Conservation (phyloP, 2,113 vertebrate species). For the Cnemophilus loriae region DNA sequence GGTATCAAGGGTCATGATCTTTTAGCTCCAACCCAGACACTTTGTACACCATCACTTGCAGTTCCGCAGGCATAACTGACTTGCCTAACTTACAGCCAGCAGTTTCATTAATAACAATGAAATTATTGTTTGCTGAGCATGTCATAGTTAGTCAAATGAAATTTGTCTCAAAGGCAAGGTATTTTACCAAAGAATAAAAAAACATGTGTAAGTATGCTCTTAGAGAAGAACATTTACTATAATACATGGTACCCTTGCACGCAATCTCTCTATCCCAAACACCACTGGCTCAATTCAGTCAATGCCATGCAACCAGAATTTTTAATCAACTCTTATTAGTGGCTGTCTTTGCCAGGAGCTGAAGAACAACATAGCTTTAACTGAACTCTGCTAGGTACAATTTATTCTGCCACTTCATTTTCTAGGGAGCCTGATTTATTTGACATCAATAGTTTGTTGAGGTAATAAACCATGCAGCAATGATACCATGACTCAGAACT, state of each 20-base stretch:
- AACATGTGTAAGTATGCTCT: background rate
- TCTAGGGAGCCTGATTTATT: slow-evolving; percentile 34
- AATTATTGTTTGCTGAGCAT: background rate
- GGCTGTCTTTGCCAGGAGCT: background rate
- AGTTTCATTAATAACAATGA: background rate
- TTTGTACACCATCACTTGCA: background rate
- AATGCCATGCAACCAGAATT: background rate
- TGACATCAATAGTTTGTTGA: slow-evolving; percentile 56
- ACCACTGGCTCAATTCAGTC: background rate
- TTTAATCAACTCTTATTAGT: background rate
- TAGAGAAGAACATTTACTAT: background rate
- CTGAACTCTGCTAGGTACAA: slow-evolving; percentile 29
- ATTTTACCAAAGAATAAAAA: background rate
- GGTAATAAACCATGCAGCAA: slow-evolving; percentile 58
- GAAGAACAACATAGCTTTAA: background rate
- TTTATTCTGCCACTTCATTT: slow-evolving; percentile 58
- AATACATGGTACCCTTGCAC: background rate
- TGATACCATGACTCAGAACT: slow-evolving; percentile 50
- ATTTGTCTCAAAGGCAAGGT: background rate
- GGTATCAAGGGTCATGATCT: background rate
- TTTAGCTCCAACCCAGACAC: background rate
- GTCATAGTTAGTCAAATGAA: background rate
- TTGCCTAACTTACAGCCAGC: background rate
- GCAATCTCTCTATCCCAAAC: background rate
- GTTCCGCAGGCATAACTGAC: background rate